Conservation (phyloP, 2,113 vertebrate genomes). For the Grammatotria lemairii region DNA sequence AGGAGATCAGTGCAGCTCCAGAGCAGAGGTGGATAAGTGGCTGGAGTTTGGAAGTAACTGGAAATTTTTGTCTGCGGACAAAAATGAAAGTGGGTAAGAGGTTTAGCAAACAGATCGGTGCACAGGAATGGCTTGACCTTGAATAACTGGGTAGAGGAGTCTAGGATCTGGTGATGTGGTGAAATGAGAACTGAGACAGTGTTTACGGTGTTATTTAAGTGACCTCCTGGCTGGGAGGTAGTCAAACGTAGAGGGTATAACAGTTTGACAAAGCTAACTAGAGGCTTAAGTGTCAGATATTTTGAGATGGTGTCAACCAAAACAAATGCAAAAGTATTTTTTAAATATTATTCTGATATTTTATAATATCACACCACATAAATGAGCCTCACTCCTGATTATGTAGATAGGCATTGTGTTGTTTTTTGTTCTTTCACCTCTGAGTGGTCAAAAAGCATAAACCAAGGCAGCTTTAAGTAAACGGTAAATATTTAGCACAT, state of each 20-base stretch:
- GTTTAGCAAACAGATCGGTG: background rate
- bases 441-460: background rate
- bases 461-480: background rate
- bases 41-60: background rate
- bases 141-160: background rate
- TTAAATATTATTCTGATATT: background rate
- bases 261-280: background rate
- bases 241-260: background rate
- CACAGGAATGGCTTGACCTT: background rate
- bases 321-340: background rate
- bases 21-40: background rate
- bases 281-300: background rate
- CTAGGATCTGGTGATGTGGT: background rate
- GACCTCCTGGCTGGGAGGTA: background rate
- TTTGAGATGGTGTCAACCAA: background rate
- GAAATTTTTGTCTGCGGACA: background rate
- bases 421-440: background rate
- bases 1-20: background rate
- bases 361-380: background rate
- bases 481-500: background rate
- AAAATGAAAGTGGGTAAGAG: background rate
- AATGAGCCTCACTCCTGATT: background rate
- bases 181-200: background rate
- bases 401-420: background rate
- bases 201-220: background rate